A percentile compares a stretch with the other conserved stretches of the same genome.
phyloP scores from a whole-genome alignment of 2,888 invertebrate genomes.

The Leucophenga montana region DNA sequence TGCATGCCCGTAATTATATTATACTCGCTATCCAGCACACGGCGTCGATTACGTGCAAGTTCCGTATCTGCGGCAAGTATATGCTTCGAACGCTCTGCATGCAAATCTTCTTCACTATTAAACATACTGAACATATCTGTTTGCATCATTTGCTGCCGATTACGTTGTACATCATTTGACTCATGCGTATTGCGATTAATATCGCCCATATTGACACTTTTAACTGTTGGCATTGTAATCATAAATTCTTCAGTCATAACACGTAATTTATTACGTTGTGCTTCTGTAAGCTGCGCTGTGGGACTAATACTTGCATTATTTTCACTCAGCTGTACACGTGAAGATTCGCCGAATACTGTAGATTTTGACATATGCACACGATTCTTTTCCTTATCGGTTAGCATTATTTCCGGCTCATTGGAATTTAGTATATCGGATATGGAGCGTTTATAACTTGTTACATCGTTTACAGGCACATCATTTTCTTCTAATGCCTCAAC shows the following conservation, averaged over 20 bases:
- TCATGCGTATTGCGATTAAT: slow-evolving; percentile 59
- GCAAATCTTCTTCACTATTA: slow-evolving; percentile 48
- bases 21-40: slow-evolving; percentile 45
- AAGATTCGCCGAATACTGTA: slow-evolving; percentile 34
- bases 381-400: slow-evolving; percentile 55
- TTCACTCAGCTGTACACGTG: slow-evolving; percentile 14
- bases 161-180: slow-evolving; percentile 69
- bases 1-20: background rate
- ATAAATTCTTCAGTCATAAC: slow-evolving; percentile 52
- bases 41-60: slow-evolving; percentile 52
- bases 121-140: slow-evolving; percentile 58
- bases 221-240: slow-evolving; percentile 24
- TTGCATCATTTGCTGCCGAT: slow-evolving; percentile 69
- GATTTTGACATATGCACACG: slow-evolving; percentile 51
- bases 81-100: slow-evolving; percentile 47
- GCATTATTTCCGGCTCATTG: slow-evolving; percentile 50
- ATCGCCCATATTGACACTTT: no score
- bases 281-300: slow-evolving; percentile 74
- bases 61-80: slow-evolving; percentile 41
- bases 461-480: background rate
- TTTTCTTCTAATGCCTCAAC: background rate
- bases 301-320: background rate
- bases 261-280: slow-evolving; percentile 76
- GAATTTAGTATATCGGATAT: slow-evolving; percentile 65
- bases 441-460: slow-evolving; percentile 45